A percentile compares a stretch with the other conserved stretches of the same genome.
These are phyloP conservation scores for Aphelenchoides besseyi DNA, from an alignment of 1,140 invertebrate species.

Conservation along the genomic window DNA sequence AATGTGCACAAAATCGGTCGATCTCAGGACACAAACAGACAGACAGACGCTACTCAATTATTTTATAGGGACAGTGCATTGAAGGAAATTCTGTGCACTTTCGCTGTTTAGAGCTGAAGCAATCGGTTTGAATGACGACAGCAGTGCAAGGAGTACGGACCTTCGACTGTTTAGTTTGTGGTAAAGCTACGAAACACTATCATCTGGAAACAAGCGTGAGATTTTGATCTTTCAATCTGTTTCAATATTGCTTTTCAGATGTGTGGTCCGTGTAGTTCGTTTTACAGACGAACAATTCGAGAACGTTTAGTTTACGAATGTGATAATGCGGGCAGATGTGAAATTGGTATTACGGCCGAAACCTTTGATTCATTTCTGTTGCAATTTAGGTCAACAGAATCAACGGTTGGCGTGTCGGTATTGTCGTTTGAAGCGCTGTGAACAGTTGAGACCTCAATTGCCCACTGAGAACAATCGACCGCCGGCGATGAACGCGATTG, in stretches of 20 bases:
- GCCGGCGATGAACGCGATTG: neutral
- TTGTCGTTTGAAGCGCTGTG: neutral
- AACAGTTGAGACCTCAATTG: neutral
- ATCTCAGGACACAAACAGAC: too few relatives aligned
- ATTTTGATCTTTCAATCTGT: too few relatives aligned
- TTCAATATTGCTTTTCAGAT: too few relatives aligned
- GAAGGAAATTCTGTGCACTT: too few relatives aligned
- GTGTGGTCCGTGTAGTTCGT: neutral
- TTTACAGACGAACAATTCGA: neutral
- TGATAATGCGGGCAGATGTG: neutral
- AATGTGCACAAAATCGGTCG: too few relatives aligned
- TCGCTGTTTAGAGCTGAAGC: too few relatives aligned
- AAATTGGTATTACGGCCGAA: neutral
- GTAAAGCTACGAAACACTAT: neutral
- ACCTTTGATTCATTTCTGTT: neutral
- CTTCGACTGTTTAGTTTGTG: neutral
- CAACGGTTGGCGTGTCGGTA: neutral
- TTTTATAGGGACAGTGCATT: too few relatives aligned
- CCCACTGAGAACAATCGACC: neutral
- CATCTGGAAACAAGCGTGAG: neutral
- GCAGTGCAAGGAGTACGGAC: neutral
- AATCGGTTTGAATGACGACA: neutral
- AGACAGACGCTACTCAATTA: too few relatives aligned
- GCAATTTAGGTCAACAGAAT: neutral
- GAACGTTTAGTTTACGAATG: neutral